phyloP scores from a whole-genome alignment of 1,140 invertebrate species.

The Meloidogyne exigua region DNA sequence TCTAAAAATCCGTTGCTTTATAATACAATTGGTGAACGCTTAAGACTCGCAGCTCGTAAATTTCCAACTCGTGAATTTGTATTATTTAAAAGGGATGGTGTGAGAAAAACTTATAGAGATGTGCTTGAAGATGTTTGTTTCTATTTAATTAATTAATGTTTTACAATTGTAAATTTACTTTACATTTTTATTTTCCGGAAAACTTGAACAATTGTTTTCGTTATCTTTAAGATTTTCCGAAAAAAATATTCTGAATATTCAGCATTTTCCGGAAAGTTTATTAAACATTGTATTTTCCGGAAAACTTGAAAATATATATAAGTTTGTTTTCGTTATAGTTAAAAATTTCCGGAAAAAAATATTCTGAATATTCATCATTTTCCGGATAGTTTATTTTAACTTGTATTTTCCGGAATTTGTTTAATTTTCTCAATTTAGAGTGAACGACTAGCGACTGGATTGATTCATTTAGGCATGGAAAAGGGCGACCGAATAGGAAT shows the following conservation, averaged over 20 bases:
- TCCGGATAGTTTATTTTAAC: no score
- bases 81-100: conserved; percentile 55
- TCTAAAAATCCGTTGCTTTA: conserved; percentile 51
- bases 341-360: no score
- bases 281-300: no score
- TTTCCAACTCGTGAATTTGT: conserved; percentile 58
- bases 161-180: conserved; percentile 1
- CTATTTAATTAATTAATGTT: neutral
- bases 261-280: no score
- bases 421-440: conserved; percentile 65
- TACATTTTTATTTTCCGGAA: neutral
- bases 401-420: no score
- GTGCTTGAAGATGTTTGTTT: conserved; percentile 51
- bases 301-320: neutral
- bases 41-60: conserved; percentile 49
- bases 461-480: conserved; percentile 75
- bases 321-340: no score
- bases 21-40: conserved; percentile 56
- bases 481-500: conserved; percentile 81
- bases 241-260: no score
- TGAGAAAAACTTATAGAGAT: conserved; percentile 58
- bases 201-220: neutral
- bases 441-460: conserved; percentile 77
- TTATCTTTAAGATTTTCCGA: no score
- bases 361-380: no score